phyloP scores from a whole-genome alignment of 1,140 invertebrate genomes.

The Neuroterus valhalla region DNA sequence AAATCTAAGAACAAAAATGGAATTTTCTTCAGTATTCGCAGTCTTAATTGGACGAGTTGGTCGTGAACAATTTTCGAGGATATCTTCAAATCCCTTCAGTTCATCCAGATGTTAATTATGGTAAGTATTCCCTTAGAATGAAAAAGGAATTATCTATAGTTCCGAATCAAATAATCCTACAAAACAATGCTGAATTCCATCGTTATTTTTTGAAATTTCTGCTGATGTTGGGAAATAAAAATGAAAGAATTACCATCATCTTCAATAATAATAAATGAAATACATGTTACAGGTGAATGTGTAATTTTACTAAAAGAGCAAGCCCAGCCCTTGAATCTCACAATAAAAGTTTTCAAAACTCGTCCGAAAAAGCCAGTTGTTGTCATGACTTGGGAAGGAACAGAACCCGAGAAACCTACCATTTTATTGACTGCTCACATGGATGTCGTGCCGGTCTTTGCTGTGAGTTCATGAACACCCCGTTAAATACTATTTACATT shows the following conservation, averaged over 20 bases:
- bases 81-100: slow-evolving; percentile 88
- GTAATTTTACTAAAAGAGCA: slow-evolving; percentile 83
- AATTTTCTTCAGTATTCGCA: not conserved
- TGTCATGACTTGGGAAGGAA: slow-evolving; percentile 88
- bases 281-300: slow-evolving; percentile 79
- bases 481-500: no score
- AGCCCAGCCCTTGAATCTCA: slow-evolving; percentile 81
- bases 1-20: no score
- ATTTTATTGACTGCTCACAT: slow-evolving; percentile 94
- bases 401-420: slow-evolving; percentile 80
- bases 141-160: no score
- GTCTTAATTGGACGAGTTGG: not conserved
- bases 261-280: no score
- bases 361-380: slow-evolving; percentile 84
- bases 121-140: slow-evolving; percentile 73
- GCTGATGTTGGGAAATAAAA: no score
- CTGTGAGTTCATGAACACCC: slow-evolving; percentile 25
- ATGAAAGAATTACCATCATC: no score
- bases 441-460: slow-evolving; percentile 86
- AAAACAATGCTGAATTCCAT: no score
- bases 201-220: no score
- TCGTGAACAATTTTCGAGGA: slow-evolving; percentile 83
- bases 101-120: slow-evolving; percentile 88
- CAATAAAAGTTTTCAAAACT: slow-evolving; percentile 77
- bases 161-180: no score